Base-by-base conservation (phyloP, 2,113 vertebrate species). In the Phaethornis superciliosus region DNA sequence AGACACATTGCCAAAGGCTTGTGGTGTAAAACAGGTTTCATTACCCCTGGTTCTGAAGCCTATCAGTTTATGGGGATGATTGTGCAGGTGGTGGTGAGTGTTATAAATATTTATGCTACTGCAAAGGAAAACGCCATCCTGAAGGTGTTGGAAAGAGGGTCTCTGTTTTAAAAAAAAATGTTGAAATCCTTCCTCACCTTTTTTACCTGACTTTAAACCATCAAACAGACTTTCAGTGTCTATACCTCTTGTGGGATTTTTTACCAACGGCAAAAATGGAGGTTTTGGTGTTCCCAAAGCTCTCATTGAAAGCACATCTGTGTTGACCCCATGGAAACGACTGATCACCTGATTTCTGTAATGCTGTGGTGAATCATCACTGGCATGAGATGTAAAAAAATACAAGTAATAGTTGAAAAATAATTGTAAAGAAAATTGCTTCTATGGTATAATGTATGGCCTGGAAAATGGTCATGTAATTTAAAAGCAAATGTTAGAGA, bases 31-130 rank as follows among this genome's bases (percentile, higher is more conserved):
- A 64, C 88, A 92, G 8, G 0, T 96, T 94, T 94, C 95, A 94
- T 92, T 96, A 86, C 92, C 79, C 81, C 79, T 7, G 88, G 88
- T 88, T 96, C 91, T 93, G 93, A 91, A 95, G 80, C 82, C 62
- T 96, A 96, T 97, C 94, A 95, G 94, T 97, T 97, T 97, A 95
- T 97, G 82, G 88, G 94, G 76, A 93, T 88, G 94, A 95, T 95
- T 94, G 93, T 95, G 95, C 94, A 97, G 96, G 94, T 95, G 94
- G 91, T 85, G 88, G 80, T 37, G 85, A 95, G 54, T 79, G 94
- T 90, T 94, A 91, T 72, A 97, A 97, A 97, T 97, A 96, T 97
- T 97, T 97, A 97, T 78, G 94, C 95, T 95, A 76, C 94, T 96
- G 95, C 88, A 84, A 95, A 95, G 80, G 76, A 93, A 97, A 96